Evolutionary conservation across 2,797 vertebrate genomes (phyloP), one percentile per base, ranked within the genome.

Genomic region (Vultur gryphus): DNA sequence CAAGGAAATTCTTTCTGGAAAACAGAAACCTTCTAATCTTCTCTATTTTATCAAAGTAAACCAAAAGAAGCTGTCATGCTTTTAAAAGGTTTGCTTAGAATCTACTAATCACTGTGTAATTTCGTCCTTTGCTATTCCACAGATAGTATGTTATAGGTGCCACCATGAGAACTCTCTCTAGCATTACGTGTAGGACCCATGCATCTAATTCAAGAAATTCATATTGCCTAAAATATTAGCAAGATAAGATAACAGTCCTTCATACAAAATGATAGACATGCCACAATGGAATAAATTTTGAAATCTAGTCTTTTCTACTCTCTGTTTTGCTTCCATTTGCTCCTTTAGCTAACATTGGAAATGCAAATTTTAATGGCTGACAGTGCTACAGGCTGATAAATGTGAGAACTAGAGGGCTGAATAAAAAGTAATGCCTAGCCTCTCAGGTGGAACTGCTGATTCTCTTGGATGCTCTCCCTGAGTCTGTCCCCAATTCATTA

Each of bases 381-480:
- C 26, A 72, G 37, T 70, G 31, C 59, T 94, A 33, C 14, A 33
- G 46, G 39, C 39, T 95, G 89, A 95, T 90, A 48, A 93, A 87
- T 88, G 66, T 65, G 61, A 93, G 61, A 95, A 65, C 52, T 37
- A 62, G 29, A 75, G 51, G 59, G 28, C 7, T 94, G 65, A 91
- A 87, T 81, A 84, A 89, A 89, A 93, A 58, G 29, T 25, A 71
- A 54, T 66, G 41, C 35, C 46, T 62, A 62, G 33, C 25, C 16
- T 89, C 49, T 91, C 76, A 93, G 84, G 57, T 94, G 70, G 84
- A 95, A 89, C 64, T 70, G 31, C 71, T 80, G 78, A 87, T 93
- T 96, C 84, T 84, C 84, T 58, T 71, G 79, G 31, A 65, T 81
- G 26, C 31, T 94, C 57, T 90, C 39, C 46, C 54, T 6, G 16